phyloP scores from a whole-genome alignment of 1,140 invertebrate genomes.

The Microplitis demolitor region DNA sequence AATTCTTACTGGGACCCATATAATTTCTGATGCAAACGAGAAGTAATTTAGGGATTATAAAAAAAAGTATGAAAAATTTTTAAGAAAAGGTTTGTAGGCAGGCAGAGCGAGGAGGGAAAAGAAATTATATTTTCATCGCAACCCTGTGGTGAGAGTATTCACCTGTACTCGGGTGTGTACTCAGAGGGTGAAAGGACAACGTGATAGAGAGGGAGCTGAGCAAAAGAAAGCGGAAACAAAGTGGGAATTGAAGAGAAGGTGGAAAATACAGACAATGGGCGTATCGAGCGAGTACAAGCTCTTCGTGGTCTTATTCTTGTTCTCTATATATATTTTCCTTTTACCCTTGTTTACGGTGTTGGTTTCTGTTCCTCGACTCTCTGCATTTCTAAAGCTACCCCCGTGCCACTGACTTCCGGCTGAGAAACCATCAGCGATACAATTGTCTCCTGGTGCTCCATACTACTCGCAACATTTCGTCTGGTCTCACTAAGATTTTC shows the following conservation, averaged over 20 bases:
- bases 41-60: not conserved
- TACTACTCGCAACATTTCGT: too few species aligned
- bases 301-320: not conserved
- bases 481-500: too few species aligned
- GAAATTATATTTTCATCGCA: not conserved
- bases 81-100: too few species aligned
- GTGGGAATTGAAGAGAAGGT: conserved; percentile 23
- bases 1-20: not conserved
- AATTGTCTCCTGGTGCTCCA: not conserved
- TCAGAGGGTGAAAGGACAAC: too few species aligned
- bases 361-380: conserved; percentile 22
- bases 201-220: not conserved
- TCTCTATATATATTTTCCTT: conserved; percentile 22
- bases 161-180: too few species aligned
- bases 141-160: too few species aligned
- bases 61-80: not conserved
- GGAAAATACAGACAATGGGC: conserved; percentile 35
- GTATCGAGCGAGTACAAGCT: conserved; percentile 35
- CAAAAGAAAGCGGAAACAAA: conserved; percentile 20
- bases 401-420: not conserved
- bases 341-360: conserved; percentile 18
- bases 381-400: conserved; percentile 2
- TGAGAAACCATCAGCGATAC: conserved; percentile 11
- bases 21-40: conserved; percentile 16
- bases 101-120: not conserved